Percentiles rank a stretch among this genome's conserved stretches.
phyloP scores from a whole-genome alignment of 2,888 invertebrate species.

The Acrocyrtus sp. region DNA sequence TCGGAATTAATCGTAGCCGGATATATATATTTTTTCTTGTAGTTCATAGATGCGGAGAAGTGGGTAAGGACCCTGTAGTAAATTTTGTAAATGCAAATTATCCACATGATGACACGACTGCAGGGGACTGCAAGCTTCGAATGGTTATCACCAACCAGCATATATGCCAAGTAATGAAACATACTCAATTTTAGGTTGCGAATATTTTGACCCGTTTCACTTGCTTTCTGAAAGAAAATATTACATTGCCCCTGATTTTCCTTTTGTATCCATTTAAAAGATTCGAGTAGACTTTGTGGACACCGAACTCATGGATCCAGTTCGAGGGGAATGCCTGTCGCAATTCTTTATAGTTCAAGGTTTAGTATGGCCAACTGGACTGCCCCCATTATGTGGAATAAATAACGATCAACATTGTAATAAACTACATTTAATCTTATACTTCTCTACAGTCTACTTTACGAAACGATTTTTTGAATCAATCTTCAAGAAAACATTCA shows the following conservation, averaged over 20 bases:
- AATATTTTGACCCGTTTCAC: not conserved
- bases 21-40: not conserved
- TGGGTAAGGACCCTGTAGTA: constrained; percentile 59
- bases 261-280: constrained; percentile 41
- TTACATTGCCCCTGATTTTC: too few relatives aligned
- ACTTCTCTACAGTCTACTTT: not conserved
- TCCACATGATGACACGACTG: constrained; percentile 56
- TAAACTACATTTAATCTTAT: too few relatives aligned
- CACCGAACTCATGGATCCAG: constrained; percentile 61
- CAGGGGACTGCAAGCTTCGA: constrained; percentile 60
- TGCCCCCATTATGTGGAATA: constrained; percentile 63
- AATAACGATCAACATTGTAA: constrained; percentile 63
- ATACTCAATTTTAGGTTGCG: too few relatives aligned
- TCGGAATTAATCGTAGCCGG: too few relatives aligned
- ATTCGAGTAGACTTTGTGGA: constrained; percentile 64
- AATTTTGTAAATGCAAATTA: constrained; percentile 62
- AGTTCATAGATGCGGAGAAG: constrained; percentile 63
- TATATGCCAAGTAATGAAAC: constrained; percentile 62
- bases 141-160: constrained; percentile 58
- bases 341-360: constrained; percentile 63
- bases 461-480: not conserved
- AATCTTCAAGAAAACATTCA: not conserved
- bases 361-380: constrained; percentile 61
- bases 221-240: not conserved
- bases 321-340: constrained; percentile 62